A percentile compares a stretch with the other conserved stretches of the same genome.
phyloP scores from a whole-genome alignment of 2,888 invertebrate species.

The Pinctada fucata region DNA sequence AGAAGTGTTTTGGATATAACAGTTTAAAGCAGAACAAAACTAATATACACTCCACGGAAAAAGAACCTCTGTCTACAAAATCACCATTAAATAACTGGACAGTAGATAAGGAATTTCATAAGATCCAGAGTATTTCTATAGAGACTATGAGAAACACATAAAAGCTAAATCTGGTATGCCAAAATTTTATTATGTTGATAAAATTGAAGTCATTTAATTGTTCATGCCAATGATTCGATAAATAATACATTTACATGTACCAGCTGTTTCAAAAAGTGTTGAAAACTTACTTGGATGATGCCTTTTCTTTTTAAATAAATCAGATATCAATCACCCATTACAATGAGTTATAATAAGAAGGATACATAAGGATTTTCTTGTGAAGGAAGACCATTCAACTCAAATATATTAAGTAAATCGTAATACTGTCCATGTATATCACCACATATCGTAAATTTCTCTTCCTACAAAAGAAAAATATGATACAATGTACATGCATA shows the following conservation, averaged over 20 bases:
- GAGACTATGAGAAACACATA: background rate
- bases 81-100: constrained; percentile 96
- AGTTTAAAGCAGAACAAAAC: constrained; percentile 97
- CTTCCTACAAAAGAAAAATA: constrained; percentile 78
- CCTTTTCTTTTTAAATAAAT: too few relatives aligned
- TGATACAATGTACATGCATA: too few relatives aligned
- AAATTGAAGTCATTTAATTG: background rate
- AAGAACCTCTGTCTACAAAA: constrained; percentile 99
- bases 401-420: constrained; percentile 97
- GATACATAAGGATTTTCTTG: constrained; percentile 94
- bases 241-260: background rate
- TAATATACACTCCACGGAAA: constrained; percentile 99
- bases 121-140: too few relatives aligned
- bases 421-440: constrained; percentile 99
- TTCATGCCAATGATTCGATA: background rate
- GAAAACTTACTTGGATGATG: too few relatives aligned
- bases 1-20: constrained; percentile 96
- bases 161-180: background rate
- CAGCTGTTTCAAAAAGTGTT: too few relatives aligned
- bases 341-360: constrained; percentile 45
- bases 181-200: background rate
- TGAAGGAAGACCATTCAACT: constrained; percentile 96
- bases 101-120: constrained; percentile 40
- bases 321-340: too few relatives aligned
- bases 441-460: constrained; percentile 98